phyloP scores from a whole-genome alignment of 1,140 invertebrate species.

The Hypsibius dujardini region DNA sequence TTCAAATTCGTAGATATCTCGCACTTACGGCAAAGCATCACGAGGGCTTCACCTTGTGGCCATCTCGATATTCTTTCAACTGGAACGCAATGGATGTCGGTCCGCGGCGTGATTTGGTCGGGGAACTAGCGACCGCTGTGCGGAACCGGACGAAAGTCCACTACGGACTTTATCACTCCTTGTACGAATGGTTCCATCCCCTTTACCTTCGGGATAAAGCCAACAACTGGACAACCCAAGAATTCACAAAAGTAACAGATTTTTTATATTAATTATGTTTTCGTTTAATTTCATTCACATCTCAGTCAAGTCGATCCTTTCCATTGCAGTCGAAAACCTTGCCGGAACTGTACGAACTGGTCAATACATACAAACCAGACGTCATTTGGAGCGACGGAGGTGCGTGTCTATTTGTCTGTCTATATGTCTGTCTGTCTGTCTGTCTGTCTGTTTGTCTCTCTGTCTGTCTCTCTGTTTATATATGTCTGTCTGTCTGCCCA shows the following conservation, averaged over 20 bases:
- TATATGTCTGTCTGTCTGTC: not conserved
- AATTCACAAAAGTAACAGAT: constrained; percentile 35
- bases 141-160: constrained; percentile 42
- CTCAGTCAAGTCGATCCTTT: not conserved
- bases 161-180: constrained; percentile 72
- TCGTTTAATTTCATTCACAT: not conserved
- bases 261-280: not conserved
- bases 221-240: constrained; percentile 44
- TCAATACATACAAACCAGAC: constrained; percentile 29
- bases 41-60: constrained; percentile 75
- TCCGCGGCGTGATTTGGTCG: constrained; percentile 50
- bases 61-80: constrained; percentile 61
- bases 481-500: too few species aligned
- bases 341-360: constrained; percentile 53
- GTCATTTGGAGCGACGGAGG: constrained; percentile 16
- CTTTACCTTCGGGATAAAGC: constrained; percentile 55
- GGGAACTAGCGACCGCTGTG: constrained; percentile 52
- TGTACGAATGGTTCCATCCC: constrained; percentile 81
- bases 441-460: too few species aligned
- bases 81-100: constrained; percentile 78
- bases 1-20: constrained; percentile 46
- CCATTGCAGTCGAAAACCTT: constrained; percentile 43
- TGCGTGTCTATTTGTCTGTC: not conserved
- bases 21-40: constrained; percentile 84
- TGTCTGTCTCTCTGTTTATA: not conserved